Conservation (phyloP, 1,140 invertebrate genomes). For the Thrips palmi region DNA sequence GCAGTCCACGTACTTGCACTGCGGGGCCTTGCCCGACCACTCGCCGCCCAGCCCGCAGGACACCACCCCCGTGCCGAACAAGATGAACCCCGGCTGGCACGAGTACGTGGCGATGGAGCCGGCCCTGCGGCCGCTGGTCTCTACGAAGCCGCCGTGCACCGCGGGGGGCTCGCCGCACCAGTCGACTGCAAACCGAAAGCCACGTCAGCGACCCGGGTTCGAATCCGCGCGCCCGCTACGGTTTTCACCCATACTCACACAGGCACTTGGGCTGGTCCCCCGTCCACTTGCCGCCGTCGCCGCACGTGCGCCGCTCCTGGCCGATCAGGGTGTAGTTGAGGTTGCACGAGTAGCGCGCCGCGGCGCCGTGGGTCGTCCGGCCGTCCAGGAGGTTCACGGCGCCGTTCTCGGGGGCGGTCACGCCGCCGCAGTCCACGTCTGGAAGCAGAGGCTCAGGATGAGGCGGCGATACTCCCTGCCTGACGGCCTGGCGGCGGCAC, state of each 20-base stretch:
- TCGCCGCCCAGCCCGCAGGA: conserved; percentile 62
- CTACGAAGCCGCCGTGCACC: conserved; percentile 51
- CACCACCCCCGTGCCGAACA: conserved; percentile 66
- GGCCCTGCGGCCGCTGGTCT: conserved; percentile 43
- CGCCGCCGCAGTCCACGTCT: conserved; percentile 68
- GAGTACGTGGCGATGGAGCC: conserved; percentile 59
- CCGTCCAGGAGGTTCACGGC: conserved; percentile 41
- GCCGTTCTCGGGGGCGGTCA: conserved; percentile 54
- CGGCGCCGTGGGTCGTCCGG: conserved; percentile 57
- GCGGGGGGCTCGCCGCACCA: conserved; percentile 65
- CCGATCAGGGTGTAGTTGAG: conserved; percentile 73
- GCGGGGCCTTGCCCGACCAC: conserved; percentile 60
- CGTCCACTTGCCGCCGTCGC: conserved; percentile 60
- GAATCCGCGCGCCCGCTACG: neutral
- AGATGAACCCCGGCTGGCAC: conserved; percentile 66
- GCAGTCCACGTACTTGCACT: conserved; percentile 75
- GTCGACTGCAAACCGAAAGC: conserved; percentile 36
- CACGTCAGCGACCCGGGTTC: no score
- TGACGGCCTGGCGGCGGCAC: neutral
- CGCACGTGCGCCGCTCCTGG: conserved; percentile 50
- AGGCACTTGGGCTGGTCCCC: conserved; percentile 59
- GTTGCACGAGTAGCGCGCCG: conserved; percentile 54
- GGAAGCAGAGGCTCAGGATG: conserved; percentile 14
- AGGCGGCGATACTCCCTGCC: neutral
- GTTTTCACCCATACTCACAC: conserved; percentile 26